phyloP scores from a whole-genome alignment of 2,797 vertebrate genomes.

The Linurgus olivaceus region DNA sequence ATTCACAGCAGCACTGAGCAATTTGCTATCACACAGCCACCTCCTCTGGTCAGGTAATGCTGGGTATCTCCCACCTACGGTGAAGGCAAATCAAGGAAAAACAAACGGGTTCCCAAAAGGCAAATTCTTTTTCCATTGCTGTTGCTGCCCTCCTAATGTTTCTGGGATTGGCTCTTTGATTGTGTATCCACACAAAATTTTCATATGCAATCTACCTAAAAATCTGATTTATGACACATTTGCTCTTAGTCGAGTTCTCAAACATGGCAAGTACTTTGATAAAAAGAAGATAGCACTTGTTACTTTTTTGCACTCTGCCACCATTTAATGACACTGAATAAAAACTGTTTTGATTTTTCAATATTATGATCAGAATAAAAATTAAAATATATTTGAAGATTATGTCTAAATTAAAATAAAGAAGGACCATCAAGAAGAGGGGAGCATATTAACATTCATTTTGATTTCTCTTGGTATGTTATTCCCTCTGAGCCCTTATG shows the following conservation, averaged over 20 bases:
- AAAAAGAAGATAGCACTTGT: background rate
- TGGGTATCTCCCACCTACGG: background rate
- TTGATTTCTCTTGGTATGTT: background rate
- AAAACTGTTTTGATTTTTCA: background rate
- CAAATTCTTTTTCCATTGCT: background rate
- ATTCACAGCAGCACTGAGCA: background rate
- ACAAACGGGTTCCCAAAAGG: background rate
- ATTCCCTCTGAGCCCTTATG: background rate
- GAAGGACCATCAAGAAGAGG: background rate
- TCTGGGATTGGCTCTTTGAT: background rate
- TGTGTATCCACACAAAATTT: background rate
- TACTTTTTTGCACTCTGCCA: background rate
- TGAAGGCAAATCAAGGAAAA: background rate
- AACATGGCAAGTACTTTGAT: background rate
- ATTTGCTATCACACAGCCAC: background rate
- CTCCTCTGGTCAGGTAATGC: background rate
- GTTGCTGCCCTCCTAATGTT: background rate
- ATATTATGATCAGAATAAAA: background rate
- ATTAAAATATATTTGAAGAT: background rate
- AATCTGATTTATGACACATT: background rate
- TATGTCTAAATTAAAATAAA: slow-evolving; percentile 1
- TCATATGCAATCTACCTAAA: background rate
- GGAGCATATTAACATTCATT: background rate
- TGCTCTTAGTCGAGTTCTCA: background rate
- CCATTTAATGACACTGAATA: background rate